Evolutionary conservation across 2,888 invertebrate genomes (phyloP), one percentile per base, ranked within the genome.

Genomic region (Sepiola atlantica): DNA sequence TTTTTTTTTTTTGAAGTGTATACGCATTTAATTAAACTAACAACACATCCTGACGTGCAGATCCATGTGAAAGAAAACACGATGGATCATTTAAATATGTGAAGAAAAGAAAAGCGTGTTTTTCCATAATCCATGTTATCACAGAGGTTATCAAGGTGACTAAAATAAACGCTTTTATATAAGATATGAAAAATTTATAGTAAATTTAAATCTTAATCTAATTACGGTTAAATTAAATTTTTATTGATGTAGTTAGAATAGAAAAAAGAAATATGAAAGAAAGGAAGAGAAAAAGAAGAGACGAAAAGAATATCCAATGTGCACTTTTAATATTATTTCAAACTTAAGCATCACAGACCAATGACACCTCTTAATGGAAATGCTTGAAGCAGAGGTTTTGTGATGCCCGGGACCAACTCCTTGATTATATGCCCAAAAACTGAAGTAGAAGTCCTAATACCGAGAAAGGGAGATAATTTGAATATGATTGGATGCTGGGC

Each of bases 141-240:
- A n/a, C 32, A n/a, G n/a, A 77, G 77, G 77, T 77, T 77, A 77
- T 77, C 77, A 77, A 77, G 77, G 32, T 77, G 77, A 77, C n/a
- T 77, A n/a, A 6, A 32, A n/a, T 77, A 77, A 77, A 77, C n/a
- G n/a, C 12, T 77, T 77, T 77, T 77, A 28, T 28, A 61, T 28
- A 61, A 61, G 21, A 61, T 12, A n/a, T n/a, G 28, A 77, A 77
- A 77, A n/a, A n/a, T 77, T n/a, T n/a, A n/a, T 77, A 32, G n/a
- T n/a, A 16, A 77, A n/a, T 77, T 77, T n/a, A 77, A 77, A 77
- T 32, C n/a, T 77, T 77, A 77, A 77, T n/a, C 32, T 77, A 18
- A n/a, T 77, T 77, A 77, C n/a, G 16, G 32, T 16, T 57, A 57
- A 4, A 77, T 77, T 77, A 1, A 77, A 77, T 77, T 77, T 77